Percentiles rank a stretch among this genome's conserved stretches.
These are phyloP conservation scores for Chrysolina haemoptera DNA, from an alignment of 2,888 invertebrate genomes.

Conservation along the genomic window DNA sequence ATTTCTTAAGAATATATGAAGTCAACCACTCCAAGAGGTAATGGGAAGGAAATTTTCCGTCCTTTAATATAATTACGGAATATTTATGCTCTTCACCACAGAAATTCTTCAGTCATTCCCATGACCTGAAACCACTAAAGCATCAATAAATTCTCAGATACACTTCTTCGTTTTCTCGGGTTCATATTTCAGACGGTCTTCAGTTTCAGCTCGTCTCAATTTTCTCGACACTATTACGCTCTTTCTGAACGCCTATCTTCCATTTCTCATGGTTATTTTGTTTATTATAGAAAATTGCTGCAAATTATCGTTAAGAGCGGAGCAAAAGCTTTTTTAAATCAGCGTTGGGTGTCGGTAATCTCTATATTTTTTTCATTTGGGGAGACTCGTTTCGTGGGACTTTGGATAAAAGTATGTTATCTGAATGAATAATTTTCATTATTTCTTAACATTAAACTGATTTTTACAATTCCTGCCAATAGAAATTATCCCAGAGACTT, in stretches of 20 bases:
- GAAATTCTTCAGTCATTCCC: background rate
- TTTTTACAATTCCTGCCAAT: background rate
- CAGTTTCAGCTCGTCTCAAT: constrained; percentile 58
- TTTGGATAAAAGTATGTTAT: background rate
- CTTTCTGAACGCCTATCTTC: constrained; percentile 40
- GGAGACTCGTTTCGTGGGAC: background rate
- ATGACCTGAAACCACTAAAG: constrained; percentile 8
- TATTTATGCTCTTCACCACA: too few relatives aligned
- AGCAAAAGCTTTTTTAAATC: constrained; percentile 23
- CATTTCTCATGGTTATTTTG: constrained; percentile 57
- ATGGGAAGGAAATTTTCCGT: too few relatives aligned
- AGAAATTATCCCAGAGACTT: too few relatives aligned
- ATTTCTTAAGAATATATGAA: too few relatives aligned
- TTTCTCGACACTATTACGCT: constrained; percentile 59
- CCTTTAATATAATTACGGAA: too few relatives aligned
- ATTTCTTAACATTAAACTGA: background rate
- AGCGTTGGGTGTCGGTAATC: background rate
- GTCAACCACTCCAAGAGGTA: too few relatives aligned
- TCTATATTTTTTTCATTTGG: background rate
- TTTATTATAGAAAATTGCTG: constrained; percentile 60
- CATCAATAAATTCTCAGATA: constrained; percentile 7
- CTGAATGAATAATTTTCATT: background rate
- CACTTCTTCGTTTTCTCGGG: background rate
- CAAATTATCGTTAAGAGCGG: constrained; percentile 52
- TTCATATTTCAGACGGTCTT: constrained; percentile 44